Conservation (phyloP, 1,140 invertebrate genomes). For the Dufourea novaeangliae region DNA sequence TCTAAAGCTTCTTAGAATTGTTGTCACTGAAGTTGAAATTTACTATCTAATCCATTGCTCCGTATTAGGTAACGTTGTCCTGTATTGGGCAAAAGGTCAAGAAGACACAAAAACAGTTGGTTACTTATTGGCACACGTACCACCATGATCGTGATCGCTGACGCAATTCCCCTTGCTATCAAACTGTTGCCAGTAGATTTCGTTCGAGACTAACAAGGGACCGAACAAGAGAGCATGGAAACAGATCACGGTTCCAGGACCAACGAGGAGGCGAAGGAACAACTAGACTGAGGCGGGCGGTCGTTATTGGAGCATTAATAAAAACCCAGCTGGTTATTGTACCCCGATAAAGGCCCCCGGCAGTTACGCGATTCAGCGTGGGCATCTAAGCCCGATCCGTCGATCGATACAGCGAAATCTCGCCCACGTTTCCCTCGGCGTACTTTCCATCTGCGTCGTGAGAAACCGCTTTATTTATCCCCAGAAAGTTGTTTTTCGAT, state of each 20-base stretch:
- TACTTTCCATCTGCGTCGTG: slow-evolving; percentile 34
- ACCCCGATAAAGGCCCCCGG: slow-evolving; percentile 15
- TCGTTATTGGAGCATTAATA: slow-evolving; percentile 38
- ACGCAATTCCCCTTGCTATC: too few relatives aligned
- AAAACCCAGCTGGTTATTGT: slow-evolving; percentile 24
- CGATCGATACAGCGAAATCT: slow-evolving; percentile 52
- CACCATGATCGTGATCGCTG: too few relatives aligned
- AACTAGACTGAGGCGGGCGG: not conserved
- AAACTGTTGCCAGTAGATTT: too few relatives aligned
- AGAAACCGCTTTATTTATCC: slow-evolving; percentile 54
- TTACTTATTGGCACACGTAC: too few relatives aligned
- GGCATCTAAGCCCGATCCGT: slow-evolving; percentile 40
- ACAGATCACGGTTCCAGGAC: not conserved
- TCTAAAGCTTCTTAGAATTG: too few relatives aligned
- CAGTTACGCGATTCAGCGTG: slow-evolving; percentile 41
- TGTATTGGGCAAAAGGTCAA: too few relatives aligned
- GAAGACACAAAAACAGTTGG: too few relatives aligned
- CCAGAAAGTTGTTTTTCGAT: slow-evolving; percentile 21
- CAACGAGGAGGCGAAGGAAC: not conserved
- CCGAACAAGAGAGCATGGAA: too few relatives aligned
- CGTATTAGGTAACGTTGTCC: too few relatives aligned
- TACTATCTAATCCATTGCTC: too few relatives aligned
- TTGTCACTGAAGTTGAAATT: too few relatives aligned
- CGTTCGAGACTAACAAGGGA: not conserved
- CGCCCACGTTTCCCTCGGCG: slow-evolving; percentile 47